Conservation (phyloP, 2,797 vertebrate genomes). For the Oophaga sylvatica region DNA sequence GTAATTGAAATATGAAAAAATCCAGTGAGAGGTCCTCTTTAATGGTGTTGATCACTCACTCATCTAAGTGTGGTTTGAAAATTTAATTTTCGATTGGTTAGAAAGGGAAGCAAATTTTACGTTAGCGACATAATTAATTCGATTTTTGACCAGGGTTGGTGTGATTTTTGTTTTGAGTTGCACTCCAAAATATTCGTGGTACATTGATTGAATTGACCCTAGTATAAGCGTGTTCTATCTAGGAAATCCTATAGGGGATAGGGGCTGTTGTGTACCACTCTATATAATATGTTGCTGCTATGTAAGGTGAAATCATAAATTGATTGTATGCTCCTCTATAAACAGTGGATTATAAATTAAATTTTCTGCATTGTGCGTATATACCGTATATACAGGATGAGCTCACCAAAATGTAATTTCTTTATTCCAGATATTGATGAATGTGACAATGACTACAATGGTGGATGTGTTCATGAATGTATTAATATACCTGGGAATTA, state of each 20-base stretch:
- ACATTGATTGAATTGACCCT: too few relatives aligned
- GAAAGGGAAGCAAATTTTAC: background rate
- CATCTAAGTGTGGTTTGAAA: background rate
- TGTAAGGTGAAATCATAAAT: too few relatives aligned
- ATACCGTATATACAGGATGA: background rate
- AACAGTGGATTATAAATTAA: background rate
- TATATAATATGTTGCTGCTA: background rate
- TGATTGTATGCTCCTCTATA: background rate
- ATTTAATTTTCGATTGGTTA: background rate
- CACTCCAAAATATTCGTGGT: too few relatives aligned
- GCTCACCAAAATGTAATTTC: background rate
- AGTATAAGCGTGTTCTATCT: too few relatives aligned
- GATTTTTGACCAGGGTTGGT: background rate
- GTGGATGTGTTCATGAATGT: constrained; percentile 95
- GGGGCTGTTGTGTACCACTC: background rate
- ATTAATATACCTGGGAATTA: constrained; percentile 99
- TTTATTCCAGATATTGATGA: constrained; percentile 90
- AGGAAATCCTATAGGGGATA: too few relatives aligned
- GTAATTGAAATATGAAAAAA: too few relatives aligned
- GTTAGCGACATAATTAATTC: too few relatives aligned
- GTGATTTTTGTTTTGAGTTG: too few relatives aligned
- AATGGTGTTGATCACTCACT: too few relatives aligned
- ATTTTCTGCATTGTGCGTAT: background rate
- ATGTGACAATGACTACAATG: constrained; percentile 96
- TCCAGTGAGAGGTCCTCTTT: too few relatives aligned